Conservation (phyloP, 2,113 vertebrate species). For the Sceloporus tristichus region DNA sequence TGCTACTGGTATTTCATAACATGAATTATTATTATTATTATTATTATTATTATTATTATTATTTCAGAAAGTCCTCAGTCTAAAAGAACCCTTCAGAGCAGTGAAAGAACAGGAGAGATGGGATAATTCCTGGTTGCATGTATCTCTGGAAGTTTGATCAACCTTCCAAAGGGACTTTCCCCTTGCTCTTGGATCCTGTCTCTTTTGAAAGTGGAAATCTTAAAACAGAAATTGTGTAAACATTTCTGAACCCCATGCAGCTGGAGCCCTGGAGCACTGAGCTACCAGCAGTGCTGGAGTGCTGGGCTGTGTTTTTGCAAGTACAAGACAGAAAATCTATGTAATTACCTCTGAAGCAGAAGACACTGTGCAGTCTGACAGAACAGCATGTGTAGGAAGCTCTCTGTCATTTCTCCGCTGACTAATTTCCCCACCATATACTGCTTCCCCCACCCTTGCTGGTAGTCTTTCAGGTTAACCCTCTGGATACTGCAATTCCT, state of each 20-base stretch:
- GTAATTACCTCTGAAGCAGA: slow-evolving; percentile 99
- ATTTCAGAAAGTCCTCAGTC: not conserved
- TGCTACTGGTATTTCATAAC: too few relatives aligned
- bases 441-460: not conserved
- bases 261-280: slow-evolving; percentile 89
- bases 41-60: too few relatives aligned
- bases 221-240: slow-evolving; percentile 79
- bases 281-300: slow-evolving; percentile 86
- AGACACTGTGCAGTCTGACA: slow-evolving; percentile 92
- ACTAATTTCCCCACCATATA: slow-evolving; percentile 81
- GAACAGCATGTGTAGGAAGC: slow-evolving; percentile 90
- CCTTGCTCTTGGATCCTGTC: slow-evolving; percentile 42
- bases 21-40: too few relatives aligned
- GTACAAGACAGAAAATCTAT: slow-evolving; percentile 99
- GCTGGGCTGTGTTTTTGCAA: slow-evolving; percentile 95
- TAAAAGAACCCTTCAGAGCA: slow-evolving; percentile 4
- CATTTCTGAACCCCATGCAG: slow-evolving; percentile 78
- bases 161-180: slow-evolving; percentile 36
- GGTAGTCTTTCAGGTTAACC: slow-evolving; percentile 66
- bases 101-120: not conserved
- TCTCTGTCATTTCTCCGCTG: slow-evolving; percentile 87
- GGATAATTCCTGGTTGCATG: not conserved
- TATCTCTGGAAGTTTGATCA: not conserved
- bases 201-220: slow-evolving; percentile 67
- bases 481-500: not conserved